A percentile compares a stretch with the other conserved stretches of the same genome.
Evolutionary conservation across 2,797 vertebrate genomes (phyloP).

Genomic region (Manis crassicaudata): DNA sequence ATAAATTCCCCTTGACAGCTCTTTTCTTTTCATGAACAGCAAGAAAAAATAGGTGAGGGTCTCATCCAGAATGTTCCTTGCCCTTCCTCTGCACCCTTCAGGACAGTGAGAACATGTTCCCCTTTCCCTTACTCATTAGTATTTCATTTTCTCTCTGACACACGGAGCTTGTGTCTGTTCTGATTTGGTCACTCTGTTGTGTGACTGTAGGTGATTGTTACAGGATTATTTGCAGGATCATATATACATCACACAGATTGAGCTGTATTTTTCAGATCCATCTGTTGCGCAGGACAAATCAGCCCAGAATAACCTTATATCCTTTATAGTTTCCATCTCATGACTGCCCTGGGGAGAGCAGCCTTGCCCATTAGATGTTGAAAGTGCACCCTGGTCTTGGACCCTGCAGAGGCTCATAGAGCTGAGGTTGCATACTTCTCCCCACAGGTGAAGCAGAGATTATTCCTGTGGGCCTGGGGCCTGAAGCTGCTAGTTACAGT

Average conservation of each 20-base stretch:
- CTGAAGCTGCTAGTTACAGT: neutral
- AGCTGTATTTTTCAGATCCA: constrained; percentile 20
- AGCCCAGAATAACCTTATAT: neutral
- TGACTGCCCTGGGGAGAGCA: neutral
- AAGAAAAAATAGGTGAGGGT: neutral
- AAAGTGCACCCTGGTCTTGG: neutral
- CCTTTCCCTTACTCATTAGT: neutral
- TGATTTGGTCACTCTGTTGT: neutral
- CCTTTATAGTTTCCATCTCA: neutral
- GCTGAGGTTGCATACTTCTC: neutral
- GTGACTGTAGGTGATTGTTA: neutral
- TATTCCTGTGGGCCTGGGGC: neutral
- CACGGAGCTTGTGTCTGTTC: neutral
- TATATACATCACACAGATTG: neutral
- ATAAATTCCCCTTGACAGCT: neutral
- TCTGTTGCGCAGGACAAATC: neutral
- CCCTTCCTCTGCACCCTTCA: neutral
- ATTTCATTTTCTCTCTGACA: constrained; percentile 46
- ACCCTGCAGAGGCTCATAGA: neutral
- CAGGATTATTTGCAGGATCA: constrained; percentile 34
- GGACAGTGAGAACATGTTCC: neutral
- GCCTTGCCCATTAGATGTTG: neutral
- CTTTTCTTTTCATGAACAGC: neutral
- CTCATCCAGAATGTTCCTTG: neutral
- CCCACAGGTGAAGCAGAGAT: neutral